Evolutionary conservation across 2,797 vertebrate species (phyloP).

Genomic region (Catharus ustulatus): DNA sequence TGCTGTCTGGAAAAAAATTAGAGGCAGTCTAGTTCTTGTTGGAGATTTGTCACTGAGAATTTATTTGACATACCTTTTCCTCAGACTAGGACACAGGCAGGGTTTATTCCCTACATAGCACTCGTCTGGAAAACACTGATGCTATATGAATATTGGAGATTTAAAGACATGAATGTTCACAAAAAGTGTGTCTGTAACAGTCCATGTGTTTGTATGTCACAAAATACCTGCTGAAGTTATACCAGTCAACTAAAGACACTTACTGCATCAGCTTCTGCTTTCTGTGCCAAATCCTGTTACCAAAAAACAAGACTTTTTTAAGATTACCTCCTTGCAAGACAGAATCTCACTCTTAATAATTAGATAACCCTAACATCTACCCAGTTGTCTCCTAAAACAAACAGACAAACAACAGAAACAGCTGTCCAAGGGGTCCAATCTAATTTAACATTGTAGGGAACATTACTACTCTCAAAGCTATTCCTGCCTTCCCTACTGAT

Average conservation of each 20-base stretch:
- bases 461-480: not conserved
- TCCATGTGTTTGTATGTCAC: not conserved
- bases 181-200: not conserved
- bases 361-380: not conserved
- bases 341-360: not conserved
- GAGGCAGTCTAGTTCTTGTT: not conserved
- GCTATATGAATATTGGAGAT: not conserved
- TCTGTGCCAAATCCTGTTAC: not conserved
- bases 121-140: not conserved
- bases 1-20: conserved; percentile 19
- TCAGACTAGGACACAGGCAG: not conserved
- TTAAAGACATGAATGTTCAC: not conserved
- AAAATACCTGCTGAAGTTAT: not conserved
- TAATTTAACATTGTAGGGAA: not conserved
- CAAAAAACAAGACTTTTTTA: not conserved
- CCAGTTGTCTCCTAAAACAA: not conserved
- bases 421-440: not conserved
- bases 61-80: not conserved
- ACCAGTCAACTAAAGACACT: not conserved
- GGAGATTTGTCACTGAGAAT: conserved; percentile 3
- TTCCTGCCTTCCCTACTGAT: not conserved
- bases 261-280: not conserved
- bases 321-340: not conserved
- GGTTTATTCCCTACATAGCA: not conserved
- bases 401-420: not conserved